A percentile compares a stretch with the other conserved stretches of the same genome.
Conservation (phyloP, 2,888 invertebrate genomes). For the Noctua janthe region DNA sequence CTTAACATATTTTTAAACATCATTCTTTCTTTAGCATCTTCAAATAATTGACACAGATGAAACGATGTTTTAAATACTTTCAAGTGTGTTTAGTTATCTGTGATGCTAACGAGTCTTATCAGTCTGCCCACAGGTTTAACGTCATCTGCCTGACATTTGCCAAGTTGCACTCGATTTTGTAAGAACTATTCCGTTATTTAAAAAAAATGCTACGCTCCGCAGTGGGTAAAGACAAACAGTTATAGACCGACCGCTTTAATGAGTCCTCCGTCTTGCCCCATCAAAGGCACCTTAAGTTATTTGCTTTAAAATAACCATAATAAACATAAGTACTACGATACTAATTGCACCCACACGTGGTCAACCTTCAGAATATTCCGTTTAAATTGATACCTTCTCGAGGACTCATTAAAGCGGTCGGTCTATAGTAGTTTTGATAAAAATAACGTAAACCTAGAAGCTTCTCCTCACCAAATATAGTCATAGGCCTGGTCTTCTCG, state of each 20-base stretch:
- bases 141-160: background rate
- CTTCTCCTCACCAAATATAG: constrained; percentile 91
- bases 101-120: background rate
- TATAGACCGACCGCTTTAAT: too few relatives aligned
- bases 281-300: too few relatives aligned
- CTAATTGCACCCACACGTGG: too few relatives aligned
- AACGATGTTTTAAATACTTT: background rate
- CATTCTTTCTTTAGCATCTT: background rate
- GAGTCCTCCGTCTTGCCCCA: too few relatives aligned
- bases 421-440: background rate
- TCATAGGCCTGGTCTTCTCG: constrained; percentile 91
- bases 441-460: background rate
- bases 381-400: too few relatives aligned
- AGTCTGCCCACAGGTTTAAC: background rate
- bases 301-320: too few relatives aligned
- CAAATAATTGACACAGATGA: background rate
- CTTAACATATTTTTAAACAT: background rate
- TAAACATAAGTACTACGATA: too few relatives aligned
- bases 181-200: background rate
- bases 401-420: too few relatives aligned
- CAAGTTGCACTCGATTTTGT: background rate
- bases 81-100: background rate
- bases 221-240: background rate
- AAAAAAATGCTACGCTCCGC: background rate
- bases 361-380: too few relatives aligned